Evolutionary conservation across 2,888 invertebrate genomes (phyloP).

Genomic region (Magallana nippona): DNA sequence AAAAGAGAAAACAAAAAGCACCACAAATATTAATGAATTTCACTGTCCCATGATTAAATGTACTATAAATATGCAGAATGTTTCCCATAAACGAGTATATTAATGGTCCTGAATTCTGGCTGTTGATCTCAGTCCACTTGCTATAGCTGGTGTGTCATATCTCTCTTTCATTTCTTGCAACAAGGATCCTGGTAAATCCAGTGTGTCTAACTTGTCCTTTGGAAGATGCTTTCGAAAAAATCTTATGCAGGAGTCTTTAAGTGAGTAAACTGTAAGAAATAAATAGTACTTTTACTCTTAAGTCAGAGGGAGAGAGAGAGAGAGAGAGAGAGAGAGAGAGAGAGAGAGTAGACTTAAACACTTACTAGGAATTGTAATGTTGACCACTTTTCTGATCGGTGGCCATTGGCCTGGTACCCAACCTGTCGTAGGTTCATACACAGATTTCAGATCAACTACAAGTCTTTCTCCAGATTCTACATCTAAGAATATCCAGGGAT

Average conservation of each 20-base stretch:
- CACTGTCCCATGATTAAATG: no score
- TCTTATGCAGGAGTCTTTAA: slow-evolving; percentile 69
- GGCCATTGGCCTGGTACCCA: slow-evolving; percentile 58
- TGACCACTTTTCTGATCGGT: slow-evolving; percentile 64
- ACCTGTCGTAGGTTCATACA: slow-evolving; percentile 70
- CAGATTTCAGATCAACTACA: slow-evolving; percentile 81
- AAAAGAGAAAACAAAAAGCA: no score
- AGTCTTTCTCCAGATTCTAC: slow-evolving; percentile 85
- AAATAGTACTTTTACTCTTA: neutral
- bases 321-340: neutral
- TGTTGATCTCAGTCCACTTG: slow-evolving; percentile 3
- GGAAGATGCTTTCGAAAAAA: slow-evolving; percentile 59
- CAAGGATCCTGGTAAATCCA: slow-evolving; percentile 62
- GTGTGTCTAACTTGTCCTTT: slow-evolving; percentile 51
- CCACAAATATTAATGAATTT: no score
- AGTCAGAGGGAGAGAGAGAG: neutral
- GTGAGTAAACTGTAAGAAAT: slow-evolving; percentile 65
- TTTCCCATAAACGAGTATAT: neutral
- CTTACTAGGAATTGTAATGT: slow-evolving; percentile 71
- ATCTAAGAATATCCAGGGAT: slow-evolving; percentile 92
- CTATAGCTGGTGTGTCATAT: slow-evolving; percentile 22
- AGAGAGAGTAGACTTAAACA: neutral
- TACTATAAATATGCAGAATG: no score
- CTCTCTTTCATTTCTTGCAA: slow-evolving; percentile 56
- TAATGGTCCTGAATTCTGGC: neutral